These are phyloP conservation scores for Pogonocichla stellata DNA, from an alignment of 2,113 vertebrate genomes.

Conservation along the genomic window DNA sequence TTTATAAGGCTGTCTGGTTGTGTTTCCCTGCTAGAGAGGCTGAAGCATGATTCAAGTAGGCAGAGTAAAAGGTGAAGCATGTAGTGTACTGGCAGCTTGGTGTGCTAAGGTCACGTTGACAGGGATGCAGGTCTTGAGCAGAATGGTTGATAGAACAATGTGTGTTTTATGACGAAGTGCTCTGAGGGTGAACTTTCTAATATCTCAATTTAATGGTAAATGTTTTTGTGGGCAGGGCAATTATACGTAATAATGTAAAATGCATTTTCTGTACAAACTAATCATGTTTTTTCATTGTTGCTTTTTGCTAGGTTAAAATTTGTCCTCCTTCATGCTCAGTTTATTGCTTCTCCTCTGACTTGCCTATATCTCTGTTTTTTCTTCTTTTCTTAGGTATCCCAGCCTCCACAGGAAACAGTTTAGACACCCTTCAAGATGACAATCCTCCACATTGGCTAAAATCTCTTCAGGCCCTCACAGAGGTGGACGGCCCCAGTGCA, in stretches of 20 bases:
- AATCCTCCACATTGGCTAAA: constrained; percentile 99
- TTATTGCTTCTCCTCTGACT: constrained; percentile 37
- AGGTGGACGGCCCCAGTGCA: constrained; percentile 92
- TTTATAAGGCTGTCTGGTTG: constrained; percentile 77
- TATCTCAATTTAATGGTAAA: not conserved
- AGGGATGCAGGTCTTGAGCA: not conserved
- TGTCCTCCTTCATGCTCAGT: constrained; percentile 5
- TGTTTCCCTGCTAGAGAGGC: constrained; percentile 50
- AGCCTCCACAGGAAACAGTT: constrained; percentile 90
- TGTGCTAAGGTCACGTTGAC: not conserved
- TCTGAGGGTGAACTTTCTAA: not conserved
- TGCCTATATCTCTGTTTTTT: constrained; percentile 50
- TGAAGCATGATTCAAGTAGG: constrained; percentile 34
- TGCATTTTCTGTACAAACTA: constrained; percentile 38
- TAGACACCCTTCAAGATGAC: constrained; percentile 98
- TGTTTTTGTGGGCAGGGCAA: not conserved
- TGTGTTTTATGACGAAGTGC: not conserved
- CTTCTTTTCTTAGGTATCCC: constrained; percentile 85
- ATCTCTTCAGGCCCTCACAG: constrained; percentile 98
- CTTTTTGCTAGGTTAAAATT: constrained; percentile 35
- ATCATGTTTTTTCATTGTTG: constrained; percentile 37
- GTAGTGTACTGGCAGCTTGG: not conserved
- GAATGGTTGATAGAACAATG: not conserved
- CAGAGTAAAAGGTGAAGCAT: constrained; percentile 15
- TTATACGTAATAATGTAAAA: not conserved